Conservation (phyloP, 2,113 vertebrate genomes). For the Boleophthalmus pectinirostris region DNA sequence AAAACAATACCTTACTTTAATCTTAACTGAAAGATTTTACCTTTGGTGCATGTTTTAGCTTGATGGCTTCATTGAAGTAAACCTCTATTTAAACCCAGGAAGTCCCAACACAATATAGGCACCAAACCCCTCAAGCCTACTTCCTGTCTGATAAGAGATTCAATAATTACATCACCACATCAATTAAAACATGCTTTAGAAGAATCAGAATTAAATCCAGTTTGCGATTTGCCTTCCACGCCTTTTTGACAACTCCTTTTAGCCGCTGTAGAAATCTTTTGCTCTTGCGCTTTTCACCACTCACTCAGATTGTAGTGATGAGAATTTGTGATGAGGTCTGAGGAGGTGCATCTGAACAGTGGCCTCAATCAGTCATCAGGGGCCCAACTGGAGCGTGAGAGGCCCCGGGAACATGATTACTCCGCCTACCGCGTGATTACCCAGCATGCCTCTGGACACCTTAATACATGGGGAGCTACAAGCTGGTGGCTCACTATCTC, state of each 20-base stretch:
- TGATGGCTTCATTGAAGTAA: too few relatives aligned
- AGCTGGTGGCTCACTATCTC: constrained; percentile 29
- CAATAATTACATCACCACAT: too few relatives aligned
- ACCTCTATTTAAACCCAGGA: too few relatives aligned
- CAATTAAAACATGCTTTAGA: too few relatives aligned
- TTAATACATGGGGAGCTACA: constrained; percentile 35
- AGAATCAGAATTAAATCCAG: too few relatives aligned
- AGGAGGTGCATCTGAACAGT: constrained; percentile 32
- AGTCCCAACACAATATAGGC: too few relatives aligned
- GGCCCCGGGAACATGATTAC: constrained; percentile 57
- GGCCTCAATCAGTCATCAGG: constrained; percentile 63
- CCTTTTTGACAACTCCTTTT: constrained; percentile 10
- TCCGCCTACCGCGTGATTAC: constrained; percentile 42
- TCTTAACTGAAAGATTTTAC: too few relatives aligned
- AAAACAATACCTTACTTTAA: too few relatives aligned
- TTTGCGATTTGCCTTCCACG: too few relatives aligned
- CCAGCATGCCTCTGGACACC: constrained; percentile 49
- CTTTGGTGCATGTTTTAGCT: too few relatives aligned
- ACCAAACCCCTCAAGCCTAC: too few relatives aligned
- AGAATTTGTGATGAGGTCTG: constrained; percentile 39
- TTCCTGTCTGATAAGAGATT: too few relatives aligned
- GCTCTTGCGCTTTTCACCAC: not conserved
- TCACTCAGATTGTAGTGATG: not conserved
- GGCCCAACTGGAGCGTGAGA: constrained; percentile 25
- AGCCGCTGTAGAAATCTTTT: not conserved